A percentile compares a stretch with the other conserved stretches of the same genome.
These are phyloP conservation scores for Alloscopus bannaensis DNA, from an alignment of 2,888 invertebrate genomes.

Conservation along the genomic window DNA sequence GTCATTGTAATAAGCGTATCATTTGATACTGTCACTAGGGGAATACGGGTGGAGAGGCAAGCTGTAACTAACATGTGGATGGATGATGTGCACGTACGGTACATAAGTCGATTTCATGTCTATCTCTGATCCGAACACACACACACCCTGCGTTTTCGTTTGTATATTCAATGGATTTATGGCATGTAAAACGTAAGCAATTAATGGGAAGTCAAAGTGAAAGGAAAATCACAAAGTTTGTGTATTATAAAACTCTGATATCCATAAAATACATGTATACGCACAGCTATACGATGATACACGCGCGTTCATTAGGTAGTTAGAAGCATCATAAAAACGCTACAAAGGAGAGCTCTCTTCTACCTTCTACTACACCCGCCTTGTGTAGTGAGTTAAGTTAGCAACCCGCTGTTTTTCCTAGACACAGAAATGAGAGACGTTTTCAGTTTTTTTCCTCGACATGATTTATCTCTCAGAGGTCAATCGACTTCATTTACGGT, in stretches of 20 bases:
- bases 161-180: constrained; percentile 52
- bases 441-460: constrained; percentile 34
- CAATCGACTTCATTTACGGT: constrained; percentile 59
- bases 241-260: constrained; percentile 39
- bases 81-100: background rate
- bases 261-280: background rate
- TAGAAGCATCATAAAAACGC: no score
- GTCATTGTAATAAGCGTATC: constrained; percentile 40
- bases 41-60: background rate
- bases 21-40: constrained; percentile 18
- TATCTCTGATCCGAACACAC: background rate
- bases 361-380: no score
- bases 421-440: constrained; percentile 11
- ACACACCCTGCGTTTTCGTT: background rate
- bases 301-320: no score
- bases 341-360: no score
- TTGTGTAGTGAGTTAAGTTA: no score
- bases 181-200: constrained; percentile 49
- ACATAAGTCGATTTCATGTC: background rate
- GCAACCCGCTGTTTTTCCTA: constrained; percentile 6
- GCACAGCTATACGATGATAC: no score
- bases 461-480: constrained; percentile 56
- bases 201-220: constrained; percentile 56
- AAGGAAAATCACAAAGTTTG: constrained; percentile 53
- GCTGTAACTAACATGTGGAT: background rate